Base-by-base conservation (phyloP, 2,888 invertebrate genomes). In the Boloria selene region DNA sequence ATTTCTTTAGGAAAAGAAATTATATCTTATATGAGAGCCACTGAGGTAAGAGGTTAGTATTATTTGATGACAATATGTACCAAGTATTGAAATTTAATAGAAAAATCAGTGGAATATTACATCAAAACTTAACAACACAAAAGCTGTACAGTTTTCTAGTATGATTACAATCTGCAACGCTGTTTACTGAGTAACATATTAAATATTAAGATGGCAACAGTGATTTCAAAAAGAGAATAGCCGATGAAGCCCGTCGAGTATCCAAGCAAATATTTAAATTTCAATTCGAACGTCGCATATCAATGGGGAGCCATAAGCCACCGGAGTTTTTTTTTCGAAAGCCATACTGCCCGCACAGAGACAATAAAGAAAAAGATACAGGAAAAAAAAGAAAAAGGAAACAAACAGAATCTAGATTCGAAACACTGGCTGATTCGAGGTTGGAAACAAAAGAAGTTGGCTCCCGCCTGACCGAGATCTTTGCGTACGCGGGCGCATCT, bases 301-400 rank as follows among this genome's bases (percentile, higher is more conserved):
- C 91, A 92, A 92, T 92, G 91, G 90, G 87, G 89, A 88, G 85
- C 90, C 91, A 92, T 92, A 92, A 92, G 91, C 91, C 91, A 92
- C 91, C 88, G 88, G 84, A 84, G 85, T 72, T 86, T 79, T 81
- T 85, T 82, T 87, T 87, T 84, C 85, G 83, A 76, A 82, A 80
- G 76, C 81, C 74, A 71, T 73, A 75, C 81, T 84, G 87, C 78
- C 83, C 81, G 85, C 84, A 85, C 86, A 85, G 87, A 87, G 88
- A 90, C 90, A 90, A 90, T 90, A 92, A 90, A 89, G 88, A 90
- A 90, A 90, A 90, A 89, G 86, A 86, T 84, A 81, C 81, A 81
- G 84, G 81, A 62, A 66, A 65, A 70, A 72, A 65, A 79, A 76
- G 77, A 82, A 84, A 86, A 85, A 75, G 72, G 70, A 82, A 38